These are phyloP conservation scores for Achatina immaculata DNA, from an alignment of 1,140 invertebrate species.

Conservation along the genomic window DNA sequence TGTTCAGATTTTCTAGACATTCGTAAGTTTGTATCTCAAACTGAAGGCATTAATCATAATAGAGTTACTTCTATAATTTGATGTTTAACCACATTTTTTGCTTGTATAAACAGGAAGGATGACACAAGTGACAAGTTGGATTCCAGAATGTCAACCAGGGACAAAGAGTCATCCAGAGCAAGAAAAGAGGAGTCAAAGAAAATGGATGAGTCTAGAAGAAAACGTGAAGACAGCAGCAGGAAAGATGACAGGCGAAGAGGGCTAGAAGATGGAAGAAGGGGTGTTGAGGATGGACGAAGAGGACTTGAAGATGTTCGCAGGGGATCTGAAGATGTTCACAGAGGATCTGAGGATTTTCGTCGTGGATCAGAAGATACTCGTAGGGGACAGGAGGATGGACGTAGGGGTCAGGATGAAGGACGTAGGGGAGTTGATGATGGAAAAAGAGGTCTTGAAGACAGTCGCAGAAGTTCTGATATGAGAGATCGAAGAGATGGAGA, in stretches of 20 bases:
- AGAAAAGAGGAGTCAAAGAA: slow-evolving; percentile 4
- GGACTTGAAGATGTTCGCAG: background rate
- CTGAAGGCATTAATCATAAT: too few species aligned
- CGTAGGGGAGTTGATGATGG: slow-evolving; percentile 50
- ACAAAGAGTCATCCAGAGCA: slow-evolving; percentile 14
- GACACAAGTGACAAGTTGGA: background rate
- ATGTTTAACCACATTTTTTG: too few species aligned
- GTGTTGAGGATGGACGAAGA: slow-evolving; percentile 5
- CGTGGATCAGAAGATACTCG: slow-evolving; percentile 27
- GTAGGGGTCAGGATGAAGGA: slow-evolving; percentile 42
- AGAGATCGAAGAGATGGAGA: slow-evolving; percentile 47
- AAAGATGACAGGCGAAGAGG: slow-evolving; percentile 9
- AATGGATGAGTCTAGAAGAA: background rate
- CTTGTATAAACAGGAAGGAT: background rate
- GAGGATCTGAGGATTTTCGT: slow-evolving; percentile 15
- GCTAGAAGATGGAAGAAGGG: background rate
- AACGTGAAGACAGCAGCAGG: slow-evolving; percentile 16
- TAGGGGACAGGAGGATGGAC: slow-evolving; percentile 41
- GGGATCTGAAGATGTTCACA: background rate
- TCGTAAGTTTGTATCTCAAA: too few species aligned
- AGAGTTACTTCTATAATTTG: too few species aligned
- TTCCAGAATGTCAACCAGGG: background rate
- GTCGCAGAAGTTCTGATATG: slow-evolving; percentile 47
- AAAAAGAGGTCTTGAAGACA: slow-evolving; percentile 24
- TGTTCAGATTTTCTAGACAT: too few species aligned